Evolutionary conservation across 2,888 invertebrate species (phyloP).

Genomic region (Hemithea aestivaria): DNA sequence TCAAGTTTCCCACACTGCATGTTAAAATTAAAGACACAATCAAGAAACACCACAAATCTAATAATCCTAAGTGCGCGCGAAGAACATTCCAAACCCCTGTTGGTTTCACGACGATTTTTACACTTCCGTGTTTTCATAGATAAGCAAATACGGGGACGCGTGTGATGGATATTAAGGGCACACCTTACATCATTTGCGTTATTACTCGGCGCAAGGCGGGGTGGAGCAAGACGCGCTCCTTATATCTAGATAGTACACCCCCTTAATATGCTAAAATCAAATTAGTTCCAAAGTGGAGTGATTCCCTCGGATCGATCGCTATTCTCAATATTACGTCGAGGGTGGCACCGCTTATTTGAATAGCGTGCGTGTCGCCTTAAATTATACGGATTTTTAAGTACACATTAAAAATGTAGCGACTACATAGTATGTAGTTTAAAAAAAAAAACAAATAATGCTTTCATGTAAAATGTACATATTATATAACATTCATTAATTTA

Average conservation of each 20-base stretch:
- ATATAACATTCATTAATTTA: no score
- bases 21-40: no score
- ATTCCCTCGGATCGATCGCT: constrained; percentile 70
- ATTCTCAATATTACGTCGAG: constrained; percentile 58
- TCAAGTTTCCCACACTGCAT: no score
- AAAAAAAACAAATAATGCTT: no score
- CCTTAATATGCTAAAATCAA: constrained; percentile 80
- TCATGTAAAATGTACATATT: no score
- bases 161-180: constrained; percentile 79
- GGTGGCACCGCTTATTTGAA: constrained; percentile 46
- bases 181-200: constrained; percentile 79
- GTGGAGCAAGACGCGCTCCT: constrained; percentile 69
- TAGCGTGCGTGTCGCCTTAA: constrained; percentile 47
- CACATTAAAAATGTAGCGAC: no score
- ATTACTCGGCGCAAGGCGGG: constrained; percentile 50
- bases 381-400: constrained; percentile 44
- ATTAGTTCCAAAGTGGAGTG: constrained; percentile 76
- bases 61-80: constrained; percentile 65
- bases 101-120: constrained; percentile 71
- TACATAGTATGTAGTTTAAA: no score
- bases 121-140: constrained; percentile 77
- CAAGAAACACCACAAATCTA: constrained; percentile 37
- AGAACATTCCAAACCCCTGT: constrained; percentile 53
- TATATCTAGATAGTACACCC: constrained; percentile 69
- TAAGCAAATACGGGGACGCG: constrained; percentile 77